Base-by-base conservation (phyloP, 1,140 invertebrate genomes). In the Streblospio benedicti region DNA sequence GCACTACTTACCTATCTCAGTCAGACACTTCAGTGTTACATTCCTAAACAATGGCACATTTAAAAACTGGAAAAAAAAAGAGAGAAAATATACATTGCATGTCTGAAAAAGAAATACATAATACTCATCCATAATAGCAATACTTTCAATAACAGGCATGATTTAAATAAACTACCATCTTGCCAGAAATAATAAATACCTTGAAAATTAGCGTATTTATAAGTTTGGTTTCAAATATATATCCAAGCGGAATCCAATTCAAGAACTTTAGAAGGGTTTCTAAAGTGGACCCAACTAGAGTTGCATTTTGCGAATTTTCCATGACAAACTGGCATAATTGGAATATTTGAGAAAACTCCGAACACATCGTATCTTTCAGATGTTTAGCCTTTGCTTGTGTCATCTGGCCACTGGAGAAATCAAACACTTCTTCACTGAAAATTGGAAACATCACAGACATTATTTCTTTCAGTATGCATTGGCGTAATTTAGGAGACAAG, bases 291-390 rank as follows among this genome's bases (percentile, higher is more conserved):
- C 87, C 88, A 61, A 97, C 92, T 38, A 98, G 80, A 58, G 89
- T 86, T 50, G 92, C 91, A 84, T 97, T 97, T 79, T 94, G 90
- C 32, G 94, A 97, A 80, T 93, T 94, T 69, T 97, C 93, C 83
- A 99, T 84, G 20, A 99, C 94, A 84, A 91, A 96, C 74, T 96
- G 91, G 80, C 96, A 99, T 4, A 99, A 83, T 68, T 91, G 88
- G 78, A 98, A 99, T 65, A 99, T 95, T 76, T 95, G 91, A 63
- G 92, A 92, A 79, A 99, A 99, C 77, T 99, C 93, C 50, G 86
- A 88, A 81, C 97, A 99, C 94, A 99, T 98, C n/a, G 93, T 93
- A 75, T 99, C 94, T 79, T 99, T 99, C 5, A 99, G 81, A 82
- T 99, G 93, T 79, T 97, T 97, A 0, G 96, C 93, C 83, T 99